phyloP scores from a whole-genome alignment of 2,113 vertebrate species.

The Gymnarchus niloticus region DNA sequence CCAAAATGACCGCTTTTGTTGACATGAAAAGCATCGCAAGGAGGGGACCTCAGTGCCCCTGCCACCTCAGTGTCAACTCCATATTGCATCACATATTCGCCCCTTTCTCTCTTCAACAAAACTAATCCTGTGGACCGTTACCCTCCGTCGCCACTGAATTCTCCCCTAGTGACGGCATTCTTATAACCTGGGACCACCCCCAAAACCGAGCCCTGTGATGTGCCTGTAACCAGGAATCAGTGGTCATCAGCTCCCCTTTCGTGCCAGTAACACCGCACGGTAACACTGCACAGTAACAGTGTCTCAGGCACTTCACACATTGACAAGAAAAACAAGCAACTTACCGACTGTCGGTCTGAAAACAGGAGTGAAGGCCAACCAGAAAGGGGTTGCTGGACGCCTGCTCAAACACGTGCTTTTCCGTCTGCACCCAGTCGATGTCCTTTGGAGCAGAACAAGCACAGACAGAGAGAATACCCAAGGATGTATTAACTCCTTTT shows the following conservation, averaged over 20 bases:
- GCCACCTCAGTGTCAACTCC: constrained; percentile 1
- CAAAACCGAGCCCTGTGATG: background rate
- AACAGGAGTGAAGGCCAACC: constrained; percentile 94
- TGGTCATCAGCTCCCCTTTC: background rate
- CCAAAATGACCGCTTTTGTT: background rate
- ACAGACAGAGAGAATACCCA: constrained; percentile 22
- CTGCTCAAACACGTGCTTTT: constrained; percentile 98
- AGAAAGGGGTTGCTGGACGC: constrained; percentile 94
- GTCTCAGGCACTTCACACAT: background rate
- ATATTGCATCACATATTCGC: background rate
- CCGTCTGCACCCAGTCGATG: constrained; percentile 99
- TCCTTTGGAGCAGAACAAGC: constrained; percentile 64
- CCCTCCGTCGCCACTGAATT: background rate
- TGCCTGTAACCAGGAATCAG: background rate
- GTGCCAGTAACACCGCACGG: background rate
- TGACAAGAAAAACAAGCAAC: constrained; percentile 26
- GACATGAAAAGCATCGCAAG: background rate
- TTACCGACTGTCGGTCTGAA: constrained; percentile 98
- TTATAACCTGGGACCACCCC: background rate
- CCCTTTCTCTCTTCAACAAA: background rate
- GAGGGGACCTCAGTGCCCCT: background rate
- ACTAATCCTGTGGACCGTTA: background rate
- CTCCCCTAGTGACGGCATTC: background rate
- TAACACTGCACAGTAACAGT: background rate
- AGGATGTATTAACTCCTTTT: background rate